These are phyloP conservation scores for Cephalopterus ornatus DNA, from an alignment of 2,113 vertebrate species.

Conservation along the genomic window DNA sequence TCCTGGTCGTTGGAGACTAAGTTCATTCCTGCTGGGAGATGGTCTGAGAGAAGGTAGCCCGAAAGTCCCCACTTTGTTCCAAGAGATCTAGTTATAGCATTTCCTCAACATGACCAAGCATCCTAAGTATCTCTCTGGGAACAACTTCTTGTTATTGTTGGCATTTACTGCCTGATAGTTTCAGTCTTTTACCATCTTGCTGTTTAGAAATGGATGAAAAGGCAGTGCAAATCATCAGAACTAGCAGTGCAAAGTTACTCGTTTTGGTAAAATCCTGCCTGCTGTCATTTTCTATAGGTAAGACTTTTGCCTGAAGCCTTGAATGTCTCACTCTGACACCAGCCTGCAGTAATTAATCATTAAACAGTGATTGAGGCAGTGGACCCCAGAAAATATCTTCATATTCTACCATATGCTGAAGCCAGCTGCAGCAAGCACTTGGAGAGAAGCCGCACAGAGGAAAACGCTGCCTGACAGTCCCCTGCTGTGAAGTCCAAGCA, in stretches of 20 bases:
- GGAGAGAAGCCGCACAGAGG: slow-evolving; percentile 61
- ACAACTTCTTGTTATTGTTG: slow-evolving; percentile 52
- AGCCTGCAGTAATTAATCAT: slow-evolving; percentile 82
- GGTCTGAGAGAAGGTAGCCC: neutral
- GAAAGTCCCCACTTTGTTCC: neutral
- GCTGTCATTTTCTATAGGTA: slow-evolving; percentile 76
- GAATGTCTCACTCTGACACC: slow-evolving; percentile 74
- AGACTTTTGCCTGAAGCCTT: slow-evolving; percentile 73
- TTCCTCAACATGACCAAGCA: slow-evolving; percentile 15
- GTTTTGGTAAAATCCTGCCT: slow-evolving; percentile 62
- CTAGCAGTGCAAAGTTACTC: slow-evolving; percentile 50
- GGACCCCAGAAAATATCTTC: slow-evolving; percentile 73
- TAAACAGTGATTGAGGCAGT: slow-evolving; percentile 73
- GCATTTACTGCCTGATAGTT: slow-evolving; percentile 28
- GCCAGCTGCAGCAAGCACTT: slow-evolving; percentile 75
- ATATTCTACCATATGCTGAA: slow-evolving; percentile 76
- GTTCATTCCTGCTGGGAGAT: neutral
- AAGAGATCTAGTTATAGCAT: slow-evolving; percentile 22
- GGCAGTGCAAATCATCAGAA: slow-evolving; percentile 60
- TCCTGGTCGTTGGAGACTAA: neutral
- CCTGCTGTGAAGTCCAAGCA: slow-evolving; percentile 72
- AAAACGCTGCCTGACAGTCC: slow-evolving; percentile 60
- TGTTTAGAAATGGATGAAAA: slow-evolving; percentile 65
- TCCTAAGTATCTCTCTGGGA: slow-evolving; percentile 40
- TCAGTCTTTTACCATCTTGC: slow-evolving; percentile 35